These are phyloP conservation scores for Drosophila kanekoi DNA, from an alignment of 2,888 invertebrate genomes.

Conservation along the genomic window DNA sequence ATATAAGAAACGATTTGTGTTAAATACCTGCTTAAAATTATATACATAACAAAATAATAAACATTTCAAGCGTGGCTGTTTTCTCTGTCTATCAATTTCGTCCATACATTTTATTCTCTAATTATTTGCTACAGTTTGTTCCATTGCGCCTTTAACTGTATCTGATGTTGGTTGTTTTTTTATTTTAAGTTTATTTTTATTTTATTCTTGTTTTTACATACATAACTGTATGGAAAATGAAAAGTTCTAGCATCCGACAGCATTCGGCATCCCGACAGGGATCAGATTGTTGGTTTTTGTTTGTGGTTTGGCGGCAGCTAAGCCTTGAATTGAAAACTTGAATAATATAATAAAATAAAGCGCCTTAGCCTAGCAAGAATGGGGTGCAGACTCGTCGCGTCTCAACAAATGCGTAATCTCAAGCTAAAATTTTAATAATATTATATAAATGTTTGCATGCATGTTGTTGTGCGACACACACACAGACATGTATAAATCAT, in stretches of 20 bases:
- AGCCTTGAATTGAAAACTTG: slow-evolving; percentile 36
- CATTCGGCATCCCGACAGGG: slow-evolving; percentile 7
- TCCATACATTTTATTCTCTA: slow-evolving; percentile 62
- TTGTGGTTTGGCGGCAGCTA: slow-evolving; percentile 9
- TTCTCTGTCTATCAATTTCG: slow-evolving; percentile 62
- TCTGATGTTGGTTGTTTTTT: not conserved
- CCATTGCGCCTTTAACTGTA: slow-evolving; percentile 37
- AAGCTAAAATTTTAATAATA: slow-evolving; percentile 54
- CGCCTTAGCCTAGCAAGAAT: slow-evolving; percentile 51
- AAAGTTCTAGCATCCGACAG: slow-evolving; percentile 26
- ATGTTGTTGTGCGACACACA: slow-evolving; percentile 28
- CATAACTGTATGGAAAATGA: slow-evolving; percentile 11
- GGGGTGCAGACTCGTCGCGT: slow-evolving; percentile 38
- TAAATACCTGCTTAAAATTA: slow-evolving; percentile 76
- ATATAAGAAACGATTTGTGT: slow-evolving; percentile 68
- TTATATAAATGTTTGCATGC: slow-evolving; percentile 37
- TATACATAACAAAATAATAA: slow-evolving; percentile 80
- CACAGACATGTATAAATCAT: slow-evolving; percentile 39
- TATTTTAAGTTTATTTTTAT: not conserved
- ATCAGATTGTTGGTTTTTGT: slow-evolving; percentile 9
- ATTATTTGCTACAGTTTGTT: slow-evolving; percentile 67
- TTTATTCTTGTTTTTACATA: slow-evolving; percentile 7
- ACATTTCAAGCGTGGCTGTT: slow-evolving; percentile 73
- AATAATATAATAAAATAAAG: slow-evolving; percentile 26
- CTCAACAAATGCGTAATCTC: slow-evolving; percentile 63